phyloP scores from a whole-genome alignment of 1,140 invertebrate genomes.

The Chrysoperla carnea region DNA sequence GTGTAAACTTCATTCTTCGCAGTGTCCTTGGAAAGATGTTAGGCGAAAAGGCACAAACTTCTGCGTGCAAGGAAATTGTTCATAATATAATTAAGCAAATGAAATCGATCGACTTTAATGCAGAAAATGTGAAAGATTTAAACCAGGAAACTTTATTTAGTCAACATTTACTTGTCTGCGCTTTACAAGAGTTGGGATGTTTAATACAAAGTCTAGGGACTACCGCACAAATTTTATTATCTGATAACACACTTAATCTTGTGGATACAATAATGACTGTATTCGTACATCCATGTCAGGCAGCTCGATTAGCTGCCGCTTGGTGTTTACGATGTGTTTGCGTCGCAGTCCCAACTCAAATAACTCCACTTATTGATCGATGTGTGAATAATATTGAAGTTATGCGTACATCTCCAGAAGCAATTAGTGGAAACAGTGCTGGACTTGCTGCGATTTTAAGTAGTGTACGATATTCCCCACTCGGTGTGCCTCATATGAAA shows the following conservation, averaged over 20 bases:
- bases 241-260: slow-evolving; percentile 67
- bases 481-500: slow-evolving; percentile 91
- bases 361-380: slow-evolving; percentile 81
- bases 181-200: slow-evolving; percentile 80
- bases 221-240: slow-evolving; percentile 72
- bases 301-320: slow-evolving; percentile 78
- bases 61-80: slow-evolving; percentile 88
- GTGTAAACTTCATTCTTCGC: slow-evolving; percentile 88
- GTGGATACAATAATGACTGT: slow-evolving; percentile 49
- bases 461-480: slow-evolving; percentile 72
- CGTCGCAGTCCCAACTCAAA: slow-evolving; percentile 81
- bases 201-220: slow-evolving; percentile 77
- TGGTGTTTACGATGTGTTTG: slow-evolving; percentile 89
- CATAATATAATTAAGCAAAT: slow-evolving; percentile 85
- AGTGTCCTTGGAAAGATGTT: slow-evolving; percentile 84
- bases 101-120: slow-evolving; percentile 83
- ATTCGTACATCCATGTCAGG: slow-evolving; percentile 81
- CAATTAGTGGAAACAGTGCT: slow-evolving; percentile 83
- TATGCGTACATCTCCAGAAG: slow-evolving; percentile 80
- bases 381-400: slow-evolving; percentile 76
- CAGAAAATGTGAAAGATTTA: slow-evolving; percentile 76
- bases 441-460: slow-evolving; percentile 87
- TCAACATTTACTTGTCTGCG: slow-evolving; percentile 87
- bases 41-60: slow-evolving; percentile 90
- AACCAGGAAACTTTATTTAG: slow-evolving; percentile 83